Evolutionary conservation across 2,113 vertebrate genomes (phyloP).

Genomic region (Cynoglossus semilaevis): DNA sequence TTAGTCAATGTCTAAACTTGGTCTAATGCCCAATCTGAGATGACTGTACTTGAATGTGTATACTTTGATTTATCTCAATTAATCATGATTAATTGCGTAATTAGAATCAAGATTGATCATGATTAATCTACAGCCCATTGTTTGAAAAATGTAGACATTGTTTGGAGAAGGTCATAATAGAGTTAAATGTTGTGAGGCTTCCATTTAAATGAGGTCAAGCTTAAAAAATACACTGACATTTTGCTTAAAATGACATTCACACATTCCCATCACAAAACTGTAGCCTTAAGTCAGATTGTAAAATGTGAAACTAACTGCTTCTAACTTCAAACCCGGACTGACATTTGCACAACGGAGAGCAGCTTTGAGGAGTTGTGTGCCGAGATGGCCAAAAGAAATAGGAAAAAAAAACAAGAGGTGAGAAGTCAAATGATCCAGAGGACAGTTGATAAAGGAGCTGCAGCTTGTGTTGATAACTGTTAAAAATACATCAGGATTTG

Average conservation of each 20-base stretch:
- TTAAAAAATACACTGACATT: background rate
- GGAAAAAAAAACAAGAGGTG: background rate
- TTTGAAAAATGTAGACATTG: no score
- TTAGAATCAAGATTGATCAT: no score
- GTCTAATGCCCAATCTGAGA: no score
- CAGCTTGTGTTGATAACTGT: background rate
- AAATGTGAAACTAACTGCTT: conserved; percentile 54
- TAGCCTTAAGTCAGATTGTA: conserved; percentile 36
- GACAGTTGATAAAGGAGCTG: background rate
- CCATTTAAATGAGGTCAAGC: conserved; percentile 47
- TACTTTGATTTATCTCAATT: no score
- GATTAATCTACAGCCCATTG: no score
- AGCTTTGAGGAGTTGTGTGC: conserved; percentile 5
- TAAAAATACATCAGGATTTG: background rate
- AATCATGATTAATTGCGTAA: no score
- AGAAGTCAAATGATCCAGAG: background rate
- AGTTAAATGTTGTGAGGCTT: conserved; percentile 37
- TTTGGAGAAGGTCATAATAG: background rate
- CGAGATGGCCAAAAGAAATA: background rate
- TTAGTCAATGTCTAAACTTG: no score
- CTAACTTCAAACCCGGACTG: conserved; percentile 40
- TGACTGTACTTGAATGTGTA: no score
- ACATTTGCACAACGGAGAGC: conserved; percentile 49
- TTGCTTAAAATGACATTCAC: conserved; percentile 53
- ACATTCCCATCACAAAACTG: conserved; percentile 32